These are phyloP conservation scores for Eptesicus fuscus DNA, from an alignment of 2,113 vertebrate species.

Conservation along the genomic window DNA sequence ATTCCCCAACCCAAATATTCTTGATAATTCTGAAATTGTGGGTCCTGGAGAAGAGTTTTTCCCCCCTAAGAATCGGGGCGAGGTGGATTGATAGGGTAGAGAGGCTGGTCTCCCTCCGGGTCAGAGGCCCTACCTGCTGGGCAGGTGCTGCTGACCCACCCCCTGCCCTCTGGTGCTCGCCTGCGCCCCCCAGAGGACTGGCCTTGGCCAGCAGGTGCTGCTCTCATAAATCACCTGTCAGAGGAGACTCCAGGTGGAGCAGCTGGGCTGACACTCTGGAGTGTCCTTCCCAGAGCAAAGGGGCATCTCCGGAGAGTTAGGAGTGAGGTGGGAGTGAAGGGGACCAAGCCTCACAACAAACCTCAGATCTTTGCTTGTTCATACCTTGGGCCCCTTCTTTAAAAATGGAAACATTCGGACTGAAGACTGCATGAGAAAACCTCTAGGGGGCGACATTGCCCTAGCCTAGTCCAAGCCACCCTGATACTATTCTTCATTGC, in stretches of 20 bases:
- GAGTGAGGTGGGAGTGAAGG: neutral
- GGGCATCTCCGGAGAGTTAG: neutral
- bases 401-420: neutral
- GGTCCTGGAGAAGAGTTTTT: neutral
- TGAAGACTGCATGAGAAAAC: neutral
- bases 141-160: neutral
- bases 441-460: neutral
- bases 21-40: neutral
- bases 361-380: neutral
- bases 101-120: neutral
- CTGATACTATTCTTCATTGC: too few relatives aligned
- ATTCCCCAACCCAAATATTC: neutral
- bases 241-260: neutral
- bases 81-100: neutral
- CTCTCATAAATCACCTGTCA: neutral
- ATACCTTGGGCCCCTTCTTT: neutral
- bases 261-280: neutral
- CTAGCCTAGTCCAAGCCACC: fast-evolving
- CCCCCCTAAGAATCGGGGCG: neutral
- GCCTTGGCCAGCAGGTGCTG: neutral
- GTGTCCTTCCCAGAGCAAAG: neutral
- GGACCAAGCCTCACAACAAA: neutral
- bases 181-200: neutral
- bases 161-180: neutral
- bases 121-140: neutral